phyloP scores from a whole-genome alignment of 1,140 invertebrate genomes.

The Gonioctena quinquepunctata region DNA sequence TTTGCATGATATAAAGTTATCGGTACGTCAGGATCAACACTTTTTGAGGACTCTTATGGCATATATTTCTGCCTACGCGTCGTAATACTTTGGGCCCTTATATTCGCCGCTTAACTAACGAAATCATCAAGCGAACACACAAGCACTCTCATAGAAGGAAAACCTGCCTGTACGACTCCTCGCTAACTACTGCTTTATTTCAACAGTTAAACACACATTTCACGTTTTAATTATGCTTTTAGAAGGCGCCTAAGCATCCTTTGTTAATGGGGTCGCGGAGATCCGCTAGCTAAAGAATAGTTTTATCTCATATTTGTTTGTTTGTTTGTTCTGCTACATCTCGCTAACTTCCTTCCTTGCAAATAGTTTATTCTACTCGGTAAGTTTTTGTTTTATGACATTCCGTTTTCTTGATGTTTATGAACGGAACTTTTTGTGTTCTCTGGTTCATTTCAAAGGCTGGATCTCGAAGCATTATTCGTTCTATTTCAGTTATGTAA shows the following conservation, averaged over 20 bases:
- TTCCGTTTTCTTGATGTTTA: slow-evolving; percentile 34
- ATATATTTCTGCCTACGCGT: too few species aligned
- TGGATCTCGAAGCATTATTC: not conserved
- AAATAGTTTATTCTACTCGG: slow-evolving; percentile 35
- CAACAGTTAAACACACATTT: slow-evolving; percentile 45
- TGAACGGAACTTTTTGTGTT: slow-evolving; percentile 21
- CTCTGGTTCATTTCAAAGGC: not conserved
- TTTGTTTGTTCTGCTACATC: slow-evolving; percentile 25
- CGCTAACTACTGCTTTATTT: slow-evolving; percentile 37
- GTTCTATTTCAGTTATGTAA: not conserved
- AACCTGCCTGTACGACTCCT: slow-evolving; percentile 20
- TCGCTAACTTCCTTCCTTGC: slow-evolving; percentile 28
- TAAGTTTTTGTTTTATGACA: slow-evolving; percentile 36
- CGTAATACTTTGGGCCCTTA: too few species aligned
- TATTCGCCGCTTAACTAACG: not conserved
- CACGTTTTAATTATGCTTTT: slow-evolving; percentile 51
- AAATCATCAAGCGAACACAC: slow-evolving; percentile 1
- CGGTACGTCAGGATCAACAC: too few species aligned
- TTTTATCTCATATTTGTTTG: slow-evolving; percentile 34
- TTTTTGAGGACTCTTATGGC: too few species aligned
- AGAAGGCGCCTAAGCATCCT: slow-evolving; percentile 32
- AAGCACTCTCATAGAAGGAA: slow-evolving; percentile 11
- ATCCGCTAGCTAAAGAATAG: slow-evolving; percentile 31
- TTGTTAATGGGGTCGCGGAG: slow-evolving; percentile 34
- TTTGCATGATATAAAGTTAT: too few species aligned